A percentile compares a stretch with the other conserved stretches of the same genome.
Conservation (phyloP, 2,113 vertebrate species). For the Acanthochromis polyacanthus region DNA sequence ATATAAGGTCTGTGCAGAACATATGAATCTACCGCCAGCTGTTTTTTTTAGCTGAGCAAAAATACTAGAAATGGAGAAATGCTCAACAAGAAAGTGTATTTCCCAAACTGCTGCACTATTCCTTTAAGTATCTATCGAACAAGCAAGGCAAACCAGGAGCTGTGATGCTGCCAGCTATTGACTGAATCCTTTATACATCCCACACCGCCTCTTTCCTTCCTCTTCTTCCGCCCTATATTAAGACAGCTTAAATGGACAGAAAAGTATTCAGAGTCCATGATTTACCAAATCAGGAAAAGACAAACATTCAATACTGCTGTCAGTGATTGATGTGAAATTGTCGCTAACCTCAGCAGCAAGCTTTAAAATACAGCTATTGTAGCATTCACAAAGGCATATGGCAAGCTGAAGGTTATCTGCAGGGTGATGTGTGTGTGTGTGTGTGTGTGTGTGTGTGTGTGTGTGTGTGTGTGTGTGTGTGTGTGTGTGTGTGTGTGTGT, state of each 20-base stretch:
- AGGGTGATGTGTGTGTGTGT: slow-evolving; percentile 2
- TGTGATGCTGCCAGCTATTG: neutral
- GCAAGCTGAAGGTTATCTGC: slow-evolving; percentile 59
- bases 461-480: slow-evolving; percentile 9
- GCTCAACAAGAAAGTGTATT: neutral
- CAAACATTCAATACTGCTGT: slow-evolving; percentile 58
- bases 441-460: slow-evolving; percentile 8
- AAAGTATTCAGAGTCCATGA: slow-evolving; percentile 12
- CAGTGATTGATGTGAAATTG: slow-evolving; percentile 59
- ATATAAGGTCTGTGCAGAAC: no score
- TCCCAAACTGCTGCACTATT: neutral
- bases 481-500: slow-evolving; percentile 25
- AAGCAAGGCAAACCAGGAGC: neutral
- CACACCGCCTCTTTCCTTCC: no score
- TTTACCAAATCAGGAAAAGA: slow-evolving; percentile 51
- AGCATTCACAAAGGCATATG: slow-evolving; percentile 58
- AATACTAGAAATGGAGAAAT: neutral
- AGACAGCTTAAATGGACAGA: neutral
- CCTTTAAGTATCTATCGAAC: slow-evolving; percentile 3
- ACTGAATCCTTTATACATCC: no score
- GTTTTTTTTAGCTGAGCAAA: no score
- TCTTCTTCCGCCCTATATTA: no score
- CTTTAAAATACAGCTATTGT: slow-evolving; percentile 39
- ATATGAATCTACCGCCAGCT: no score
- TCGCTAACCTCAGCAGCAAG: slow-evolving; percentile 23